These are phyloP conservation scores for Arge pagana DNA, from an alignment of 2,888 invertebrate genomes.

Conservation along the genomic window DNA sequence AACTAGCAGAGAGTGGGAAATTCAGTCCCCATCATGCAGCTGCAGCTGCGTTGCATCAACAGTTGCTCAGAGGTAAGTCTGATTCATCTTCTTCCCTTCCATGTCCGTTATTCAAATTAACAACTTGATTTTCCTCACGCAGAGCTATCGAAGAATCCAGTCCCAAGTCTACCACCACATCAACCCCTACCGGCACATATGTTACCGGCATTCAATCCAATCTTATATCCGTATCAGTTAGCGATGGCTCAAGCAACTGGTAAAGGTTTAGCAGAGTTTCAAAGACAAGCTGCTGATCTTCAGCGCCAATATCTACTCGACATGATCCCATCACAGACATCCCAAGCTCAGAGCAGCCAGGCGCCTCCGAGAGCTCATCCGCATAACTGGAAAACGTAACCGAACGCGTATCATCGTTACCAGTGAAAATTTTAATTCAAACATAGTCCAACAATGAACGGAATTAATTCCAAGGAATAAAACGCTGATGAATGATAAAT, in stretches of 20 bases:
- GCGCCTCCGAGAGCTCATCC: constrained; percentile 54
- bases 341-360: constrained; percentile 58
- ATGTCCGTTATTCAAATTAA: not conserved
- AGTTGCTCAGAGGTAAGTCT: constrained; percentile 75
- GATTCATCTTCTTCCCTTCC: not conserved
- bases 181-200: constrained; percentile 75
- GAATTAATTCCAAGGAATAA: constrained; percentile 1
- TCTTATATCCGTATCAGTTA: constrained; percentile 87
- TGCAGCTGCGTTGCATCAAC: constrained; percentile 84
- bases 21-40: constrained; percentile 63
- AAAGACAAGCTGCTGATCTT: constrained; percentile 80
- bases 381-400: constrained; percentile 70
- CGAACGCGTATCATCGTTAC: constrained; percentile 37
- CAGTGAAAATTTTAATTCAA: constrained; percentile 4
- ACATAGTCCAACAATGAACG: constrained; percentile 9
- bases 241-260: constrained; percentile 79
- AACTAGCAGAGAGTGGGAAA: constrained; percentile 58
- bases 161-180: constrained; percentile 61
- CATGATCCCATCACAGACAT: constrained; percentile 80
- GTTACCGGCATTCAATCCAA: constrained; percentile 86
- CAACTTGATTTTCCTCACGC: not conserved
- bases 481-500: constrained; percentile 19
- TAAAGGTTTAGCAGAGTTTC: constrained; percentile 73
- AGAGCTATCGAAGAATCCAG: constrained; percentile 55
- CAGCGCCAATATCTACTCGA: constrained; percentile 96